Base-by-base conservation (phyloP, 2,113 vertebrate genomes). In the Ophthalmotilapia sp. region DNA sequence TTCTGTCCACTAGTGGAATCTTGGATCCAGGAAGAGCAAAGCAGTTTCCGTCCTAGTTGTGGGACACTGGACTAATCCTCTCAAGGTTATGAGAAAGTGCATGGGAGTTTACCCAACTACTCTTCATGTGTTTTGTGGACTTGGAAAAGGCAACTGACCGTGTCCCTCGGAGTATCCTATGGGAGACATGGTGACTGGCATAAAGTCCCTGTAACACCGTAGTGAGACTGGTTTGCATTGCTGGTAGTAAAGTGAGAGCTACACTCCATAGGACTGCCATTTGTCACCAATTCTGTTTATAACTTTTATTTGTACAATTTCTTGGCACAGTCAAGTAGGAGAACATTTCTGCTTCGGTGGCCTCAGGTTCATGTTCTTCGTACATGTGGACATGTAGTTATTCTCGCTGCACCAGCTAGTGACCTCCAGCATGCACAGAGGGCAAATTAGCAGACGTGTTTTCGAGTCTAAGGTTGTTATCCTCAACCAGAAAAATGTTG, bases 301-400 rank as follows among this genome's bases (percentile, higher is more conserved):
- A 68, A 40, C 12, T 40, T 40, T 68, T 40, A 23, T 70, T 7
- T n/a, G 19, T 40, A 40, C 36, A 70, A 40, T 40, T 70, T 70
- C 36, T 40, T 21, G 62, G 36, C 36, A 4, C 7, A 70, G 0
- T 40, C 62, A 70, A 40, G 62, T 42, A 0, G 11, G 33, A 40
- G 62, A 40, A 40, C 3, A 0, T 70, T 70, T 40, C n/a, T 40
- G n/a, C 33, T 40, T 40, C 12, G 1, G 12, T 68, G 19, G n/a
- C 36, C 62, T 70, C 5, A 9, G 36, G n/a, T 21, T 70, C 19
- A 70, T 0, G 36, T 40, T 40, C n/a, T 4, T 68, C 5, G 2
- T 38, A 68, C 33, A 23, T 68, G 62, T 65, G 60, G 31, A 65
- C 60, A 40, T 40, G 7, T 70, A 38, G 62, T 42, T 70, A 3